phyloP scores from a whole-genome alignment of 2,113 vertebrate species.

The Cepphus grylle region DNA sequence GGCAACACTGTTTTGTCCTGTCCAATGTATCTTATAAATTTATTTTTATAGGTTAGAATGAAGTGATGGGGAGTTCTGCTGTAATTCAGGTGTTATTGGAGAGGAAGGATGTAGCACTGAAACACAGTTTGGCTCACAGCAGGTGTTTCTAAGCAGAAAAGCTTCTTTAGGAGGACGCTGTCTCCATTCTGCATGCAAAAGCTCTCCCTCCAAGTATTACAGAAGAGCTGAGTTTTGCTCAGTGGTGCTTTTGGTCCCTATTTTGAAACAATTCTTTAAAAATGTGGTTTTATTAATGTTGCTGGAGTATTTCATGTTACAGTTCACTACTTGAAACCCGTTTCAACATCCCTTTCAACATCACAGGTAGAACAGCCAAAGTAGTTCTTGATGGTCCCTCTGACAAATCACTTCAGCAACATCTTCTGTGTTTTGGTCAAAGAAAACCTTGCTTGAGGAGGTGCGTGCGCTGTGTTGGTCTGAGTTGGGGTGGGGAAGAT shows the following conservation, averaged over 20 bases:
- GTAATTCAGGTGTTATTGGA: background rate
- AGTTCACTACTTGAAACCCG: background rate
- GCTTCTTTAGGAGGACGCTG: background rate
- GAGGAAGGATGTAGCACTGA: background rate
- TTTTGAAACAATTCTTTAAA: background rate
- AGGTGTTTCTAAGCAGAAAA: background rate
- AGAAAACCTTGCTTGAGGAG: background rate
- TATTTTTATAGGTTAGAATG: background rate
- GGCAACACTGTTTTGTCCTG: background rate
- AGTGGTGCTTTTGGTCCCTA: background rate
- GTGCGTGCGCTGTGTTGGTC: rapidly evolving
- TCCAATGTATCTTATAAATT: background rate
- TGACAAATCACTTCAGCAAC: background rate
- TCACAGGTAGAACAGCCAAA: background rate
- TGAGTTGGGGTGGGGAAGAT: background rate
- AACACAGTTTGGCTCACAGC: background rate
- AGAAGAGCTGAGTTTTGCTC: background rate
- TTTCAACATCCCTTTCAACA: background rate
- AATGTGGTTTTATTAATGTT: background rate
- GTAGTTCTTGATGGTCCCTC: background rate
- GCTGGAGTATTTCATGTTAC: background rate
- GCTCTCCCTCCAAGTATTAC: background rate
- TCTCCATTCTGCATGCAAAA: background rate
- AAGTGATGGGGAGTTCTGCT: background rate
- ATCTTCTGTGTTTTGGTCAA: background rate